phyloP scores from a whole-genome alignment of 2,888 invertebrate genomes.

The Eustalomyia histrio region DNA sequence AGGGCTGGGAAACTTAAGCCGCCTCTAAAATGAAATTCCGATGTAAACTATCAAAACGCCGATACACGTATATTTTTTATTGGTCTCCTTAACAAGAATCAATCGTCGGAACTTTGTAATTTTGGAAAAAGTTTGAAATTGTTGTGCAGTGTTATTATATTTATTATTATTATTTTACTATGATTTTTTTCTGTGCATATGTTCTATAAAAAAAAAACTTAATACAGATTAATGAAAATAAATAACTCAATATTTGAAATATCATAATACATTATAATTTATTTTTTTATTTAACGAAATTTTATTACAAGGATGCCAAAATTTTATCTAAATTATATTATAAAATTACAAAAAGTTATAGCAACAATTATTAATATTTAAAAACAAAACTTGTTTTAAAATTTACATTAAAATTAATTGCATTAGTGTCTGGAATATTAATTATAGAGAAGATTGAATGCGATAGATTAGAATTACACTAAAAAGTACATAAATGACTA shows the following conservation, averaged over 20 bases:
- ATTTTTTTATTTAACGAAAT: neutral
- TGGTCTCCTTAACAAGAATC: too few relatives aligned
- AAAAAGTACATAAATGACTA: slow-evolving; percentile 5
- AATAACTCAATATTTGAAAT: neutral
- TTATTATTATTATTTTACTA: too few relatives aligned
- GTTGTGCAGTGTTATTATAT: too few relatives aligned
- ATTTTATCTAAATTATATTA: neutral
- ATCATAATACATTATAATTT: slow-evolving; percentile 3
- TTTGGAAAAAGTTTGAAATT: too few relatives aligned
- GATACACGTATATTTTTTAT: too few relatives aligned
- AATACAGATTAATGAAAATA: neutral
- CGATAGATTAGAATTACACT: slow-evolving; percentile 13
- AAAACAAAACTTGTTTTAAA: neutral
- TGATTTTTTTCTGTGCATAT: too few relatives aligned
- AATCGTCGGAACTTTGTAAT: too few relatives aligned
- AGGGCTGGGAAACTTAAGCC: too few relatives aligned
- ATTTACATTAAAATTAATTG: neutral
- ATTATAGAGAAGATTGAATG: neutral
- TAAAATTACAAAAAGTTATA: neutral
- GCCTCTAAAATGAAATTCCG: too few relatives aligned
- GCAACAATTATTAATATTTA: neutral
- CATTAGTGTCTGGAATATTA: neutral
- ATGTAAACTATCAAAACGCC: too few relatives aligned
- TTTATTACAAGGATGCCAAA: neutral
- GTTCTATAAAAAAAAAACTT: neutral